Conservation (phyloP, 2,797 vertebrate species). For the Streptopelia turtur region DNA sequence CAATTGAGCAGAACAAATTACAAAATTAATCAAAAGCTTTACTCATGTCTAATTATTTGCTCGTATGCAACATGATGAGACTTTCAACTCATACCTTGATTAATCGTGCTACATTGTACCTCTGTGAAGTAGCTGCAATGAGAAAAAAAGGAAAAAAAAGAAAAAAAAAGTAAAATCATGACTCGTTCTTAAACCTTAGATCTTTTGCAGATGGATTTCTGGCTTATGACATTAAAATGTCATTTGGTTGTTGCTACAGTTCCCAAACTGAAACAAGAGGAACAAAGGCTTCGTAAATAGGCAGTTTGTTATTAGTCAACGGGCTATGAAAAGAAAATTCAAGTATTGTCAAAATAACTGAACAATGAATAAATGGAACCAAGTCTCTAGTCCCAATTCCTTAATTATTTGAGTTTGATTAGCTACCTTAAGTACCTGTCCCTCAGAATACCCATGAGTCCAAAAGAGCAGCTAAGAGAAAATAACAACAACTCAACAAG, state of each 20-base stretch:
- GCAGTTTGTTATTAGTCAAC: background rate
- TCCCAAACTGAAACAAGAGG: background rate
- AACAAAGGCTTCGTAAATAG: background rate
- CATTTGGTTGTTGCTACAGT: background rate
- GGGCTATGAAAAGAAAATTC: background rate
- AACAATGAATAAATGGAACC: background rate
- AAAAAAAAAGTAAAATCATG: background rate
- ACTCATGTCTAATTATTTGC: background rate
- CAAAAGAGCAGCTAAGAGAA: background rate
- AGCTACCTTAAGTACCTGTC: background rate
- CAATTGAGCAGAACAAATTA: background rate
- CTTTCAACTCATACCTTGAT: background rate
- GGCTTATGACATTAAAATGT: background rate
- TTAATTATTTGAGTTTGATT: background rate
- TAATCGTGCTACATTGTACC: background rate
- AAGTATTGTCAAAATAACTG: background rate
- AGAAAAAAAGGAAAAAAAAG: background rate
- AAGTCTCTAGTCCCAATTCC: background rate
- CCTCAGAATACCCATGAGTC: background rate
- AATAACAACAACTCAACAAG: background rate
- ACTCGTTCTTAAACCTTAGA: background rate
- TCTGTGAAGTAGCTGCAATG: background rate
- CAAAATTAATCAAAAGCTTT: background rate
- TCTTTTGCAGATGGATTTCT: background rate
- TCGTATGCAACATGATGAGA: background rate